Conservation (phyloP, 2,888 invertebrate species). For the Nebria brevicollis region DNA sequence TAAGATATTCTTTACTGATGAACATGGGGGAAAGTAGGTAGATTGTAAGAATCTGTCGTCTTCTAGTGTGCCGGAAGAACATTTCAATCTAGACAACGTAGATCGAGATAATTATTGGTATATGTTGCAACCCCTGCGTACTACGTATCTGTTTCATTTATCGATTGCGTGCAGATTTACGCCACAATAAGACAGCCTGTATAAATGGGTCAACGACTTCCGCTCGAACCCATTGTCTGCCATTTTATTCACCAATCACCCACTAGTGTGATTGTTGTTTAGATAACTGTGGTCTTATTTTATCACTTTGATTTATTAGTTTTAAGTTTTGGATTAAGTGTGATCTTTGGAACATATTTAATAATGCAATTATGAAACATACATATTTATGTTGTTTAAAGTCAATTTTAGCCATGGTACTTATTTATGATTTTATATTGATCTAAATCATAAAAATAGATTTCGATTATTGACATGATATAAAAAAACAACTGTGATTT, state of each 20-base stretch:
- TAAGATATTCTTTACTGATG: not conserved
- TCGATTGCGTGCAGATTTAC: not conserved
- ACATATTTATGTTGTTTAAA: too few species aligned
- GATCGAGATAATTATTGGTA: not conserved
- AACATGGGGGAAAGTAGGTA: not conserved
- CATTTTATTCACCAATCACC: not conserved
- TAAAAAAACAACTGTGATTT: not conserved
- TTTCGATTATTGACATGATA: not conserved
- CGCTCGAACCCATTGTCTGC: not conserved
- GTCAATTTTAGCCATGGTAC: too few species aligned
- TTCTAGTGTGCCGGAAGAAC: not conserved
- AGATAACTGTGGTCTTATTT: not conserved
- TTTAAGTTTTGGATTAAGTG: not conserved
- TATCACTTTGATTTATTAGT: not conserved
- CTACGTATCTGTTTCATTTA: not conserved
- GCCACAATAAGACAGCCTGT: not conserved
- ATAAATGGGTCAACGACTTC: conserved; percentile 18
- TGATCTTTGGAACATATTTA: too few species aligned
- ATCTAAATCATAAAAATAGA: not conserved
- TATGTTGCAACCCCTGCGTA: not conserved
- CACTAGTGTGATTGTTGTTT: not conserved
- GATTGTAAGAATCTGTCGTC: not conserved
- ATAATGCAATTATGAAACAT: too few species aligned
- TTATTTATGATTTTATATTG: not conserved
- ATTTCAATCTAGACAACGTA: not conserved